Evolutionary conservation across 2,113 vertebrate species (phyloP).

Genomic region (Trematomus loennbergii): DNA sequence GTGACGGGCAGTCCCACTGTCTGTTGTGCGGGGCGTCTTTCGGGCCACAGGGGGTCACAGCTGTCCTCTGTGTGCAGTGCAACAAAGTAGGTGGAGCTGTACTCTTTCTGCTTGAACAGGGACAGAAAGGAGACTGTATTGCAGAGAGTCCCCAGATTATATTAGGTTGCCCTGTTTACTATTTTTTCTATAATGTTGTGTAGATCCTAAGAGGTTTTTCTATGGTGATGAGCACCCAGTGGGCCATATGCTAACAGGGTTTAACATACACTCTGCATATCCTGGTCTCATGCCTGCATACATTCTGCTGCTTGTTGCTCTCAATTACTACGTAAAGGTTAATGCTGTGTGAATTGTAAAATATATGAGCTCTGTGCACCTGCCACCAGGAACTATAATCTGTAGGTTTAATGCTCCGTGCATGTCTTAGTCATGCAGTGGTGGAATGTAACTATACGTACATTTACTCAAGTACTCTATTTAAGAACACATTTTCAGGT

Average conservation of each 20-base stretch:
- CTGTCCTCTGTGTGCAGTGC: conserved; percentile 92
- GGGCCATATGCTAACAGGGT: conserved; percentile 21
- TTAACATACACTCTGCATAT: conserved; percentile 7
- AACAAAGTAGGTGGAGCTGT: conserved; percentile 87
- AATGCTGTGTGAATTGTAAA: conserved; percentile 54
- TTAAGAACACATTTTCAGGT: neutral
- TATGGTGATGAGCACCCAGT: neutral
- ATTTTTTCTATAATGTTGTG: neutral
- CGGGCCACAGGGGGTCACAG: conserved; percentile 83
- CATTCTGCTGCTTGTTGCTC: conserved; percentile 36
- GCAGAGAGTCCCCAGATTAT: conserved; percentile 3
- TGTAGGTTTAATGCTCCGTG: neutral
- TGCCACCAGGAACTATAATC: conserved; percentile 32
- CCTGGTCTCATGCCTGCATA: conserved; percentile 20
- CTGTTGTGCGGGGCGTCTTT: conserved; percentile 92
- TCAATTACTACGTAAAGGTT: conserved; percentile 2
- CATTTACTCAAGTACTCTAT: neutral
- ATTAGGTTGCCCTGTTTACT: neutral
- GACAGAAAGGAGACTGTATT: neutral
- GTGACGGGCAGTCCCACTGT: conserved; percentile 90
- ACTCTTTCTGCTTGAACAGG: neutral
- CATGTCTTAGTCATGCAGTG: conserved; percentile 21
- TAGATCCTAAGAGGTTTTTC: conserved; percentile 8
- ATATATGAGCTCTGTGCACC: conserved; percentile 45
- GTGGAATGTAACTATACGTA: neutral